Conservation (phyloP, 2,888 invertebrate species). For the Drosophila stalkeri region DNA sequence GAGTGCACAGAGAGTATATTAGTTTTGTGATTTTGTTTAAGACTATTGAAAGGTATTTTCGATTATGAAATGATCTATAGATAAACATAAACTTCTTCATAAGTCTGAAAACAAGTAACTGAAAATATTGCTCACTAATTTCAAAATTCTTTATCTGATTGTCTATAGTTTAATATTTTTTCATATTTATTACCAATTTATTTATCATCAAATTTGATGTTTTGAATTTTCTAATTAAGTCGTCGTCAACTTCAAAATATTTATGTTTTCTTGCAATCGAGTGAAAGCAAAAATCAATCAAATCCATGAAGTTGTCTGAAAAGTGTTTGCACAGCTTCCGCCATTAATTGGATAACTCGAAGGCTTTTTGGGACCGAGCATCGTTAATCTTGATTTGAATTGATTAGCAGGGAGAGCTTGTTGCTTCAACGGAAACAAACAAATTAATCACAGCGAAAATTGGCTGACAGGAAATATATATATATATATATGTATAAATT, state of each 20-base stretch:
- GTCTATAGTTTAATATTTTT: background rate
- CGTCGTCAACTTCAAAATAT: background rate
- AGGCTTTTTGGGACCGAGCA: slow-evolving; percentile 1
- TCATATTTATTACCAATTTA: background rate
- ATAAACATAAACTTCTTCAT: no score
- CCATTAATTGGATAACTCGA: slow-evolving; percentile 21
- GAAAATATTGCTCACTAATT: background rate
- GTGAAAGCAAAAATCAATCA: slow-evolving; percentile 27
- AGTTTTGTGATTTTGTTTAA: background rate
- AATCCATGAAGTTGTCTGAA: slow-evolving; percentile 5
- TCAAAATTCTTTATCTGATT: background rate
- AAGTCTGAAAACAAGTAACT: no score
- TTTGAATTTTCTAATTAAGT: background rate
- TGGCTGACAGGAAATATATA: slow-evolving; percentile 3
- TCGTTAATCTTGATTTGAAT: slow-evolving; percentile 24
- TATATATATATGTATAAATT: background rate
- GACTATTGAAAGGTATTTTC: no score
- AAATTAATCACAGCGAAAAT: slow-evolving; percentile 12
- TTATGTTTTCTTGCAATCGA: background rate
- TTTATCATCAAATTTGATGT: background rate
- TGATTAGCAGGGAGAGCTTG: slow-evolving; percentile 8
- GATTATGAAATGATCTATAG: no score
- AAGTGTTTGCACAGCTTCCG: slow-evolving; percentile 10
- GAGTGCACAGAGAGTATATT: background rate
- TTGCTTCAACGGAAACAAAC: slow-evolving; percentile 9